Evolutionary conservation across 2,888 invertebrate species (phyloP), one percentile per base, ranked within the genome.

Genomic region (Drosophila pegasa): DNA sequence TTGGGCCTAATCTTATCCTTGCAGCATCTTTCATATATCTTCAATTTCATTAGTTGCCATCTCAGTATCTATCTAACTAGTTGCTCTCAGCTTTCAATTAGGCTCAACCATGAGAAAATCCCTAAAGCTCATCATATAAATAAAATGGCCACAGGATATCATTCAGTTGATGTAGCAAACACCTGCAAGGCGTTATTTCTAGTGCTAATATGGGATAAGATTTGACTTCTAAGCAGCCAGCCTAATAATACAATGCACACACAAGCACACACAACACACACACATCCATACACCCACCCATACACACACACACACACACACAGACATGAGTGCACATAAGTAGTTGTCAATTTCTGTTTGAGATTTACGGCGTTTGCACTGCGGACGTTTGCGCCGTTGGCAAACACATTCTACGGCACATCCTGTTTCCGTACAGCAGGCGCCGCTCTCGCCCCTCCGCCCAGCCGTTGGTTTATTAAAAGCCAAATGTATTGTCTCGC

Each of bases 291-390:
- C 29, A 41, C 50, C 47, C 37, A 63, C 54, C 18, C 16, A 33
- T 31, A 38, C 8, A 59, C 37, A 29, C 55, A 29, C 31, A 27
- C 38, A 47, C 29, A 57, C 18, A 54, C n/a, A 50, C 22, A 47
- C 51, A 40, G 51, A 64, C 77, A 60, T 69, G 76, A 79, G 63
- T 76, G 76, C 69, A 62, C 59, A 70, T 66, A 72, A 82, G 73
- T 77, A 80, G 69, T 70, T 83, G 80, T 80, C 83, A 74, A 73
- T 80, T 82, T 78, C 67, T 72, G 66, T 71, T 60, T 51, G 69
- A 70, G 78, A 84, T 83, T 84, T 83, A 83, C 75, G 82, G 33
- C 55, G 60, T 63, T 48, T 56, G 45, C 43, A 9, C 18, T 27
- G 45, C 38, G 62, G 43, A 61, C 25, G 57, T 51, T 63, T 51